Evolutionary conservation across 2,113 vertebrate species (phyloP), one percentile per base, ranked within the genome.

Genomic region (Agelaius tricolor): DNA sequence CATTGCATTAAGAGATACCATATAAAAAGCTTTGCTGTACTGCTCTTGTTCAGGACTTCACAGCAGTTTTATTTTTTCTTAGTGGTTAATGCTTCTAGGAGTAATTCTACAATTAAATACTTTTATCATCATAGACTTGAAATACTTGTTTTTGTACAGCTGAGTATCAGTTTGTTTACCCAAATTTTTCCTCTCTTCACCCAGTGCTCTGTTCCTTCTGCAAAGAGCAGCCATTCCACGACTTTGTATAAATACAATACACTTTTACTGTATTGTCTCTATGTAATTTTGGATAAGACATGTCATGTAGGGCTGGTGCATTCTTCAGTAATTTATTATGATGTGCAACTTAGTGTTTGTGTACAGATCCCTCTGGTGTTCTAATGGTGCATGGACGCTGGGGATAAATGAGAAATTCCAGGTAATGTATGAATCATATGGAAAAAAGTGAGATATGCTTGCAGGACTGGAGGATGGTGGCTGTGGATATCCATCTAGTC

Each of bases 371-470:
- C 7, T 65, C 15, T 61, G 65, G 15, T 66, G 13, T 62, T 73
- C 13, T 81, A 11, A 33, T n/a, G 46, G 24, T 68, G n/a, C 41
- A 3, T 0, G 15, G 28, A 16, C 0, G 1, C 31, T 82, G 65
- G 24, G 18, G 12, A 4, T 81, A 52, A 31, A 21, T 26, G 10
- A 7, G 33, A 17, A 16, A 24, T 77, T 80, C 59, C 30, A 85
- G 39, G 21, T 84, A 44, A 44, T 11, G 6, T 3, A 2, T n/a
- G 26, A 9, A 2, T 66, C 4, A 1, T 18, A 11, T 73, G 51
- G 46, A 30, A 41, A 44, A 4, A 68, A 59, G 37, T 41, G 35
- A 10, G 54, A 19, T 7, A 3, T 82, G 33, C 16, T 33, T 68
- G 8, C 9, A 61, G 31, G 57, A 30, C 17, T 41, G 13, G 4